Percentiles rank a stretch among this genome's conserved stretches.
These are phyloP conservation scores for Menura novaehollandiae DNA, from an alignment of 2,113 vertebrate genomes.

Conservation along the genomic window DNA sequence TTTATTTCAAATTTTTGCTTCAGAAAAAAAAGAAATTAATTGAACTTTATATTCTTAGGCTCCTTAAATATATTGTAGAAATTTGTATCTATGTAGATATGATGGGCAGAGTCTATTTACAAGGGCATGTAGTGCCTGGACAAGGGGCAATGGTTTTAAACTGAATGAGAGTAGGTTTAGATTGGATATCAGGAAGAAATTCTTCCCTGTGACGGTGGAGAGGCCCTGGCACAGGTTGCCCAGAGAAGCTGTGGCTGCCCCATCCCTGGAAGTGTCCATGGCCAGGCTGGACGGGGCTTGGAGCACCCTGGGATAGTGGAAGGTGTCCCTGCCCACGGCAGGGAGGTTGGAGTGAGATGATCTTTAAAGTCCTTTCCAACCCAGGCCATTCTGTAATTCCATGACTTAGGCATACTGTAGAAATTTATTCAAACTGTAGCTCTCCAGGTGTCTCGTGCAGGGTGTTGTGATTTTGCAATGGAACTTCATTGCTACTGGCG, in stretches of 20 bases:
- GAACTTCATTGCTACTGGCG: not conserved
- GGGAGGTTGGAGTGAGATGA: not conserved
- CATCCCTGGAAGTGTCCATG: not conserved
- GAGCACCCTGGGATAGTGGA: not conserved
- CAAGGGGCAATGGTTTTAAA: not conserved
- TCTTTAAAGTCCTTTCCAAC: not conserved
- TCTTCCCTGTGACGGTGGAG: not conserved
- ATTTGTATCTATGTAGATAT: no score
- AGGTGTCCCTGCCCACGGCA: not conserved
- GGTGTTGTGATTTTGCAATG: not conserved
- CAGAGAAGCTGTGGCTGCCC: not conserved
- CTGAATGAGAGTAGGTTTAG: not conserved
- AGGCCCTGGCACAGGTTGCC: not conserved
- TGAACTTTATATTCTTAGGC: not conserved
- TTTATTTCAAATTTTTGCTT: not conserved
- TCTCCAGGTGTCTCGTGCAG: not conserved
- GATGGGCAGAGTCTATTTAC: not conserved
- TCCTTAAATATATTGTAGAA: not conserved
- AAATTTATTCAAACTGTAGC: not conserved
- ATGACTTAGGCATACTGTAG: not conserved
- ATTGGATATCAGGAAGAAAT: not conserved
- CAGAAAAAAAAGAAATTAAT: not conserved
- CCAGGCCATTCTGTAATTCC: not conserved
- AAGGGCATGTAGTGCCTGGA: no score
- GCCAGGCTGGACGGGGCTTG: rapidly evolving